Base-by-base conservation (phyloP, 2,797 vertebrate genomes). In the Microchirus variegatus region DNA sequence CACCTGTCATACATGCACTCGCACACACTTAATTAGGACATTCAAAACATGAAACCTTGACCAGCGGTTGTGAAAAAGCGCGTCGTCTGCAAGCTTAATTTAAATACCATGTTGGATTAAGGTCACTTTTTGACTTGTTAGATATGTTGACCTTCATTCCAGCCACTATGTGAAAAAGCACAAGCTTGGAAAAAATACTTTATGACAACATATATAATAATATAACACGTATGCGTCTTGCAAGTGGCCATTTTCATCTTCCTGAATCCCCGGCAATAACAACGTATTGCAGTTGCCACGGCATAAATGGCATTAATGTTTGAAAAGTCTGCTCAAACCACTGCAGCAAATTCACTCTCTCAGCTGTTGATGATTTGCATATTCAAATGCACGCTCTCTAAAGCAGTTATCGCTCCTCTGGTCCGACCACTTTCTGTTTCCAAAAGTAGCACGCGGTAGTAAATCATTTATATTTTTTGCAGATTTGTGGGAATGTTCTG, bases 1-100 rank as follows among this genome's bases (percentile, higher is more conserved):
- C 59, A 46, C 53, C 62, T 59, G 59, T 38, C 19, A 47, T 40
- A 46, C 58, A 54, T 37, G 37, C 50, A 53, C 48, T 16, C 15
- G 11, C 26, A 9, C 17, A 13, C 16, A 15, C 13, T 1, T 37
- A 10, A 8, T 31, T 31, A 8, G 31, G 31, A 22, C 22, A 22
- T 0, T 22, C 18, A 14, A 11, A 22, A 22, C 43, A 18, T 12
- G n/a, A 43, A 18, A 17, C 10, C 31, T n/a, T n/a, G n/a, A n/a
- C n/a, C 22, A 22, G 2, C 5, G 22, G 22, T 22, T 22, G 22
- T 22, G 22, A 22, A 22, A 22, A 22, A 22, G 22, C 22, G 1
- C 5, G 5, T 22, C 5, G 22, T 22, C 5, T 22, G 5, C 5
- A 22, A 22, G n/a, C n/a, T n/a, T 22, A 22, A 22, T 22, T 22